Evolutionary conservation across 2,113 vertebrate genomes (phyloP).

Genomic region (Petroica traversi): DNA sequence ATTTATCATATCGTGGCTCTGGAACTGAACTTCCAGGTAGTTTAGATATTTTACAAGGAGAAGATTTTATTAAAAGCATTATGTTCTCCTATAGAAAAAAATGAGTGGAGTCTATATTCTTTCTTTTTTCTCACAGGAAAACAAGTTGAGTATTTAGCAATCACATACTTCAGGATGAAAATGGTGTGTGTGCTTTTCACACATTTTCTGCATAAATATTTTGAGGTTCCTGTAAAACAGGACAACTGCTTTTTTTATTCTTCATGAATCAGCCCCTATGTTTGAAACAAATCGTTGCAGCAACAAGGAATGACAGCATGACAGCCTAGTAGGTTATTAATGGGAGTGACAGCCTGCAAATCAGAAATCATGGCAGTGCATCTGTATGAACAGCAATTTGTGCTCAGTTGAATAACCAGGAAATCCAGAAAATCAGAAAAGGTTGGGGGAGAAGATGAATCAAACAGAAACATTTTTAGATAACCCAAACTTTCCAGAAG

Average conservation of each 20-base stretch:
- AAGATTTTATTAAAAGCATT: conserved; percentile 25
- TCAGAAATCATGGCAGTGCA: conserved; percentile 72
- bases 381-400: conserved; percentile 71
- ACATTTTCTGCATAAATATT: conserved; percentile 56
- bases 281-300: conserved; percentile 73
- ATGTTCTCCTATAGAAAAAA: background rate
- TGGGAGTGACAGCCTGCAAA: conserved; percentile 78
- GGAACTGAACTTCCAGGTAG: background rate
- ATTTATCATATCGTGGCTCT: background rate
- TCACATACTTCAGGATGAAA: conserved; percentile 42
- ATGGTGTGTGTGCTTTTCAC: conserved; percentile 1
- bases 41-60: background rate
- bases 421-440: conserved; percentile 66
- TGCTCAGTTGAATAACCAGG: conserved; percentile 69
- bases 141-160: background rate
- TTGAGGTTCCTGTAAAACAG: conserved; percentile 62
- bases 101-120: background rate
- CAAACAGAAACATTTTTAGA: conserved; percentile 57
- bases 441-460: conserved; percentile 51
- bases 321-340: conserved; percentile 73
- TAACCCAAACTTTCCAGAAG: conserved; percentile 14
- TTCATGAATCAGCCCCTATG: conserved; percentile 72
- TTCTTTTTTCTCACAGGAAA: background rate
- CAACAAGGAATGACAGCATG: conserved; percentile 76
- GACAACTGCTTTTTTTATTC: conserved; percentile 51